Evolutionary conservation across 2,888 invertebrate genomes (phyloP).

Genomic region (Mythimna pallens): DNA sequence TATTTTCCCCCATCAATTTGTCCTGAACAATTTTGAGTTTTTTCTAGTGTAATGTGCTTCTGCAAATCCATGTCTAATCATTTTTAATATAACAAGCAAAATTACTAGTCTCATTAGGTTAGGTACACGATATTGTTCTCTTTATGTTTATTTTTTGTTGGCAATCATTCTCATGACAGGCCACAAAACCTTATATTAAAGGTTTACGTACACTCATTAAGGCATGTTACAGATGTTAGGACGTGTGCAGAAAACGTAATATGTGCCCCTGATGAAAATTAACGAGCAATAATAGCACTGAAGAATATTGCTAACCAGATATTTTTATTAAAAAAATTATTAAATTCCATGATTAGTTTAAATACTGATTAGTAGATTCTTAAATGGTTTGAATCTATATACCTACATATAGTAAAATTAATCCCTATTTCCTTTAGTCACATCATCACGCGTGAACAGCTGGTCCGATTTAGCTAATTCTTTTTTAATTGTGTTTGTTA

Average conservation of each 20-base stretch:
- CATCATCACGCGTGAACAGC: no score
- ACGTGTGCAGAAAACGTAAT: not conserved
- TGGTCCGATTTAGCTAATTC: no score
- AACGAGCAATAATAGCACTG: slow-evolving; percentile 6
- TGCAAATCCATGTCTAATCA: not conserved
- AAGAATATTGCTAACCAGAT: not conserved
- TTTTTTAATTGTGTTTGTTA: no score
- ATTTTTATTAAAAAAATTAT: not conserved
- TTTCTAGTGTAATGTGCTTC: not conserved
- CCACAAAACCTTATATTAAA: slow-evolving; percentile 35
- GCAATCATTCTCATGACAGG: slow-evolving; percentile 17
- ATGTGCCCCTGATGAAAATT: slow-evolving; percentile 10
- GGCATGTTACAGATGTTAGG: slow-evolving; percentile 12
- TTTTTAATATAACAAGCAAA: not conserved
- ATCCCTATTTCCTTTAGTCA: no score
- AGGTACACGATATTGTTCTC: not conserved
- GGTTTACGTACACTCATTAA: slow-evolving; percentile 27
- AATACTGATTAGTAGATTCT: not conserved
- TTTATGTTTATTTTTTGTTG: slow-evolving; percentile 25
- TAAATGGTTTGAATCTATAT: no score
- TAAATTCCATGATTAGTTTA: not conserved
- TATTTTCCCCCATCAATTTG: no score
- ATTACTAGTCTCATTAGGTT: slow-evolving; percentile 3
- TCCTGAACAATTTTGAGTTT: not conserved
- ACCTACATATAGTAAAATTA: no score